These are phyloP conservation scores for Tetrapedia diversipes DNA, from an alignment of 2,888 invertebrate genomes.

Conservation along the genomic window DNA sequence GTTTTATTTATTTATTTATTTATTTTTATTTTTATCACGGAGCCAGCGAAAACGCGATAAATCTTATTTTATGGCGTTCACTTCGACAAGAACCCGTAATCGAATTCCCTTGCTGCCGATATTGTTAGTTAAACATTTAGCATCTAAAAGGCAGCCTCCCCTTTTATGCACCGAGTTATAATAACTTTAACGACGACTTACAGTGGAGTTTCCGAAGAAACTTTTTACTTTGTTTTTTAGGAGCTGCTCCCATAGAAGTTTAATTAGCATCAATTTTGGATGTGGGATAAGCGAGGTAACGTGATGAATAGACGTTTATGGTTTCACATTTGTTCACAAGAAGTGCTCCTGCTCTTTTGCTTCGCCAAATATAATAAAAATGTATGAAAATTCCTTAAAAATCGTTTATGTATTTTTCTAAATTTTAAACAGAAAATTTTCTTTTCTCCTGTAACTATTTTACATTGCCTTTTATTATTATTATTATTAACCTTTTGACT, in stretches of 20 bases:
- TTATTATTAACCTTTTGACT: too few relatives aligned
- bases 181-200: slow-evolving; percentile 6
- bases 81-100: neutral
- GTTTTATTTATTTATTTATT: neutral
- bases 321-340: too few relatives aligned
- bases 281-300: neutral
- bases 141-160: slow-evolving; percentile 2
- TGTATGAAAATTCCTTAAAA: too few relatives aligned
- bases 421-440: too few relatives aligned
- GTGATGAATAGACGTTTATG: neutral
- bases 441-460: too few relatives aligned
- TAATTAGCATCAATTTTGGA: slow-evolving; percentile 12
- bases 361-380: neutral
- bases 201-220: slow-evolving; percentile 17
- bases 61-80: neutral
- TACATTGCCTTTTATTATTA: too few relatives aligned
- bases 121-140: slow-evolving; percentile 35
- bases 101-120: slow-evolving; percentile 9
- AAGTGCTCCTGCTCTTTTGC: too few relatives aligned
- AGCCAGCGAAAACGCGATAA: neutral
- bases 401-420: too few relatives aligned
- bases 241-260: neutral
- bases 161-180: slow-evolving; percentile 12
- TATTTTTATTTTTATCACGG: neutral
- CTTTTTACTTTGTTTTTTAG: slow-evolving; percentile 20